These are phyloP conservation scores for Trogon surrucura DNA, from an alignment of 2,113 vertebrate genomes.

Conservation along the genomic window DNA sequence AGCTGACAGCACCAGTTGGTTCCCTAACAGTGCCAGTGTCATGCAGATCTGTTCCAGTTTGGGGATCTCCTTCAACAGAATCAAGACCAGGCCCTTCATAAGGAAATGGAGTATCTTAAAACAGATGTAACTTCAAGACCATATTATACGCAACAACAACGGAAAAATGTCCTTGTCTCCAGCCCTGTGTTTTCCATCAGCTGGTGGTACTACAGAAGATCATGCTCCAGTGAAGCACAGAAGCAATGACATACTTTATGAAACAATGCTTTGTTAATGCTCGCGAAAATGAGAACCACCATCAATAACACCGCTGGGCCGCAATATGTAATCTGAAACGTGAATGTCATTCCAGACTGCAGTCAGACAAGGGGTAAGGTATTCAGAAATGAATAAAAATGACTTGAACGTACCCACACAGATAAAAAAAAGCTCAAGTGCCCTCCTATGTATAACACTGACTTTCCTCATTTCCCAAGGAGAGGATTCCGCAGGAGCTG, in stretches of 20 bases:
- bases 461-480: conserved; percentile 11
- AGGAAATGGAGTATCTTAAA: background rate
- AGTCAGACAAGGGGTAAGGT: background rate
- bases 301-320: background rate
- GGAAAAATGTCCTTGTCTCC: background rate
- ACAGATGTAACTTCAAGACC: background rate
- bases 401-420: background rate
- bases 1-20: background rate
- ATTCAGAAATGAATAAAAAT: background rate
- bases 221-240: conserved; percentile 31
- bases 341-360: background rate
- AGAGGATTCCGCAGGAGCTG: conserved; percentile 21
- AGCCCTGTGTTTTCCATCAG: background rate
- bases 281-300: background rate
- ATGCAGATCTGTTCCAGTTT: background rate
- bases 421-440: background rate
- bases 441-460: background rate
- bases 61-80: background rate
- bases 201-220: background rate
- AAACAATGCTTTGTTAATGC: background rate
- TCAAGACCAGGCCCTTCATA: background rate
- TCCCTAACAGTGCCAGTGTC: background rate
- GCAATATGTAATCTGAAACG: background rate
- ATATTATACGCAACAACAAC: background rate
- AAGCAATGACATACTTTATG: background rate